Percentiles rank a stretch among this genome's conserved stretches.
Evolutionary conservation across 2,113 vertebrate genomes (phyloP).

Genomic region (Aramus guarauna): DNA sequence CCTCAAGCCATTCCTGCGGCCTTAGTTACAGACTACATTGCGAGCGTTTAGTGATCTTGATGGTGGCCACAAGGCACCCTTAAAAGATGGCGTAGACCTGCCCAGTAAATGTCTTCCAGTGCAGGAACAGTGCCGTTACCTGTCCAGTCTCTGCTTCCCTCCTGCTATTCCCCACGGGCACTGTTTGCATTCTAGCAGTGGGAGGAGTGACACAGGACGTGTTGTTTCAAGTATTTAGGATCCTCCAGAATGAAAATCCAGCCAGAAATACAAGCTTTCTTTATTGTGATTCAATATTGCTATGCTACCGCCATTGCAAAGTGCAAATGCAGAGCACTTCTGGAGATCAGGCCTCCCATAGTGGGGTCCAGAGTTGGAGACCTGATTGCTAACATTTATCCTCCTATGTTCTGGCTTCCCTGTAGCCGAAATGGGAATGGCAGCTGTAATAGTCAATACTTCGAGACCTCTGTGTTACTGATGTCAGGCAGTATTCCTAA

Average conservation of each 20-base stretch:
- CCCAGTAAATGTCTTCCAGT: neutral
- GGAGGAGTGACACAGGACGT: fast-evolving
- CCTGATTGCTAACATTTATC: neutral
- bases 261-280: neutral
- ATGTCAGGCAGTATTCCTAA: neutral
- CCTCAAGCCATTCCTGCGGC: neutral
- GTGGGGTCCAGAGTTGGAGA: neutral
- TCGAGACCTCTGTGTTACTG: neutral
- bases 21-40: neutral
- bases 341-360: neutral
- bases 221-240: neutral
- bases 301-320: neutral
- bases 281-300: neutral
- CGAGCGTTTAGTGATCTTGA: neutral
- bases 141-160: neutral
- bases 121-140: fast-evolving
- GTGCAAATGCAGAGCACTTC: neutral
- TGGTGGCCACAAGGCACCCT: neutral
- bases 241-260: neutral
- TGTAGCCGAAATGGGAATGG: neutral
- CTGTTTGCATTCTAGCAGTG: neutral
- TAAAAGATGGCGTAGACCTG: neutral
- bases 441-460: neutral
- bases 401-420: neutral
- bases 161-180: neutral